Base-by-base conservation (phyloP, 2,888 invertebrate species). In the Rhaphigaster nebulosa region DNA sequence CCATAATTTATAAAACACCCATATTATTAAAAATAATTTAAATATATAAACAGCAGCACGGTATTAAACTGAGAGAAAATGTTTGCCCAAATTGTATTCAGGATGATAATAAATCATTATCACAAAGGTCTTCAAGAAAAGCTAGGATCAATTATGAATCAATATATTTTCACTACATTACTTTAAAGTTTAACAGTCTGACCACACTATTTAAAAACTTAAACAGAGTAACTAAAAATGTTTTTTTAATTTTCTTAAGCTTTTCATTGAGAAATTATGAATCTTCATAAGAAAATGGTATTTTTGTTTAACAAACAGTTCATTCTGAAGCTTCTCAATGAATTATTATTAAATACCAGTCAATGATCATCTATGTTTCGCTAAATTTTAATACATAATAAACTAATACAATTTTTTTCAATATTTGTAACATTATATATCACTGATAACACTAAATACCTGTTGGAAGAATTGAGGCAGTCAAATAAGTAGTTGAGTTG, bases 401-500 rank as follows among this genome's bases (percentile, higher is more conserved):
- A 65, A 29, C 18, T 2, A n/a, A 15, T n/a, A n/a, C n/a, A 12
- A n/a, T 65, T 38, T 38, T n/a, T n/a, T 20, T 38, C 20, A 76
- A 76, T 76, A 34, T 18, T 34, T 38, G 38, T 34, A 34, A 20
- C 29, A 76, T 76, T 20, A 76, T 76, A 38, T 76, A 23, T 10
- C 6, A 38, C 20, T 34, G 70, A 76, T 76, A 76, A 76, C 70
- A 76, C 34, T 18, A 76, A 34, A 76, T 76, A 76, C 89, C 60
- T 94, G 94, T 94, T 93, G 93, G 94, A 94, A 91, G 94, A 94
- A 93, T 96, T 95, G 56, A 96, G 93, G 92, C 96, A 96, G 80
- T 96, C 95, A 91, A 96, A 95, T 90, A 97, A 94, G 92, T 95
- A 94, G 0, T 95, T 94, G 90, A 96, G 94, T 92, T 95, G 95